Evolutionary conservation across 2,797 vertebrate genomes (phyloP).

Genomic region (Gymnodraco acuticeps): DNA sequence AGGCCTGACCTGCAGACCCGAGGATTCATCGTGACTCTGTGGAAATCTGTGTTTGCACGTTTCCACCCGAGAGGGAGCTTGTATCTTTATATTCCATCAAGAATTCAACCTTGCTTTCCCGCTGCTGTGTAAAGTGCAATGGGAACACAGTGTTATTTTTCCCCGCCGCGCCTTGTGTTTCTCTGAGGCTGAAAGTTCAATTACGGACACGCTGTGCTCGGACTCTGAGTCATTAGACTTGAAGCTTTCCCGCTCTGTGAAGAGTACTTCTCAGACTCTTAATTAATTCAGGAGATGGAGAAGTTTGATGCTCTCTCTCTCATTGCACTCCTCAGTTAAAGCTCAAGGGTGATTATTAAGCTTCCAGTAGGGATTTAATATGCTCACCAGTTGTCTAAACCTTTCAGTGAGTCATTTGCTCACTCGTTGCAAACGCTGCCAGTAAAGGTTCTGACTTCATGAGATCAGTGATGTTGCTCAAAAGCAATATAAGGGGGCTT

Average conservation of each 20-base stretch:
- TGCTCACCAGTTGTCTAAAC: constrained; percentile 53
- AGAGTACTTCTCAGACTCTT: constrained; percentile 54
- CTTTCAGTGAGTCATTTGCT: constrained; percentile 29
- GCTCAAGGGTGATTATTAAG: constrained; percentile 53
- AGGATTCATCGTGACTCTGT: constrained; percentile 9
- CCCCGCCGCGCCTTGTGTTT: constrained; percentile 26
- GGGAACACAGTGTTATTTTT: constrained; percentile 47
- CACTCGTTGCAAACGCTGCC: not conserved
- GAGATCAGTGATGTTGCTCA: constrained; percentile 9
- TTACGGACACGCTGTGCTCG: constrained; percentile 53
- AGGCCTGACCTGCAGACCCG: constrained; percentile 4
- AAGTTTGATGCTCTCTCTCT: constrained; percentile 48
- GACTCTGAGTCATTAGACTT: constrained; percentile 54
- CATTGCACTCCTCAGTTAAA: constrained; percentile 45
- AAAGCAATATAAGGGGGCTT: not conserved
- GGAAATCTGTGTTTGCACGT: constrained; percentile 41
- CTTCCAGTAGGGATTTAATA: constrained; percentile 51
- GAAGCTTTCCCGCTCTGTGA: constrained; percentile 42
- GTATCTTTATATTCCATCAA: constrained; percentile 23
- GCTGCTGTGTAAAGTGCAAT: constrained; percentile 32
- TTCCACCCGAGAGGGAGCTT: constrained; percentile 16
- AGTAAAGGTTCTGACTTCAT: constrained; percentile 9
- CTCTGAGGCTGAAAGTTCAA: constrained; percentile 66
- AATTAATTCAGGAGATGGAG: constrained; percentile 73
- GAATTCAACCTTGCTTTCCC: constrained; percentile 27